Base-by-base conservation (phyloP, 2,113 vertebrate species). In the Callopanchax toddi region DNA sequence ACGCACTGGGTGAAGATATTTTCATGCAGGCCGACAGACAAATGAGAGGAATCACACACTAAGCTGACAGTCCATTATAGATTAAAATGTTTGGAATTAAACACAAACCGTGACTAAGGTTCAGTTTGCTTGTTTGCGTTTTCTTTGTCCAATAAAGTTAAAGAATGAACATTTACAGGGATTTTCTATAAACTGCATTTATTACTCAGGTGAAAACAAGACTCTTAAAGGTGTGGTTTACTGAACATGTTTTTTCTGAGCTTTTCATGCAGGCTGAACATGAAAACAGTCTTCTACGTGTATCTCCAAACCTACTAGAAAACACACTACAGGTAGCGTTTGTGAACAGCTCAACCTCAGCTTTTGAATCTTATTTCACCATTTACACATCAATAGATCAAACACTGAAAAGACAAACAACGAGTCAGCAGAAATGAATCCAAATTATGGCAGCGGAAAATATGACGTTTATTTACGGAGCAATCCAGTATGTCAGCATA, bases 21-120 rank as follows among this genome's bases (percentile, higher is more conserved):
- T 71, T 64, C 64, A 75, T n/a, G n/a, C n/a, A n/a, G n/a, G n/a
- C n/a, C n/a, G n/a, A n/a, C 51, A 23, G 34, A 56, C 76, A 71
- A 75, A 52, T 81, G 77, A 78, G 55, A 75, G 51, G 50, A 51
- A 86, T 86, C 84, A 78, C 69, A 80, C 60, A 72, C n/a, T 12
- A 61, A 52, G 18, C 59, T 80, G 50, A 54, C 70, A 78, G 78
- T 75, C 55, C 3, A 12, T 22, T 46, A 56, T 36, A 10, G 44
- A 55, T 44, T 39, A 39, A 17, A 17, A 17, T 5, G 11, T 37
- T 2, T 4, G 12, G 3, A 37, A 37, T 37, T 11, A 37, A 17
- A 40, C 39, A 40, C 39, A 5, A 16, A 40, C 16, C 3, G 16
- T 40, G 15, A 39, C 37, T 17, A 40, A 4, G 39, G 16, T 16